Evolutionary conservation across 2,888 invertebrate species (phyloP), one percentile per base, ranked within the genome.

Genomic region (Drosophila mettleri): DNA sequence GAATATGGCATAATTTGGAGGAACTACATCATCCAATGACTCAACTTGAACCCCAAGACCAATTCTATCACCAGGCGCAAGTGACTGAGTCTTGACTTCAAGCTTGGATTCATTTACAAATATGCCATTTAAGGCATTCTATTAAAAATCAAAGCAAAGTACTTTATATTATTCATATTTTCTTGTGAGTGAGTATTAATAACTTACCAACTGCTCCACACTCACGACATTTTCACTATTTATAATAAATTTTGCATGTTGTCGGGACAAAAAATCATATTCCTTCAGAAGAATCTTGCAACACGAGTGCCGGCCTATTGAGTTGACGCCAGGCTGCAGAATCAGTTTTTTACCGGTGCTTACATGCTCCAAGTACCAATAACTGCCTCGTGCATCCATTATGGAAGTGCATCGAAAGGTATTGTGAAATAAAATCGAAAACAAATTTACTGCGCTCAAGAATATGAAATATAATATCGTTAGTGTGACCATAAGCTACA

Each of bases 91-190:
- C 18, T 39, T 4, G 59, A 16, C 0, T 22, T 63, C 45, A 4
- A 85, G 53, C 22, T 58, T 52, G 0, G 5, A 18, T 1, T 59
- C 60, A 57, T 91, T 92, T 3, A 91, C 74, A 49, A 64, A 92
- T 2, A 91, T 73, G 0, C 92, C 92, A 76, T 92, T 92, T 20
- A 81, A 63, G 0, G 91, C 80, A 20, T 81, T 72, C 90, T 91
- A 31, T 31, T 7, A 6, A 31, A 2, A 12, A 14, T 1, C 2
- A 31, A 12, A 14, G 1, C 3, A 4, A 58, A 16, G 16, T 20
- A 4, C 7, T 27, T 1, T 10, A n/a, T n/a, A 12, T 3, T 3
- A 22, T 3, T 3, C 10, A 18, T 9, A 20, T 14, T 9, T 10
- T 9, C 0, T 20, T 20, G 3, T 4, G 6, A 16, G 12, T n/a